Evolutionary conservation across 2,797 vertebrate genomes (phyloP).

Genomic region (Manis crassicaudata): DNA sequence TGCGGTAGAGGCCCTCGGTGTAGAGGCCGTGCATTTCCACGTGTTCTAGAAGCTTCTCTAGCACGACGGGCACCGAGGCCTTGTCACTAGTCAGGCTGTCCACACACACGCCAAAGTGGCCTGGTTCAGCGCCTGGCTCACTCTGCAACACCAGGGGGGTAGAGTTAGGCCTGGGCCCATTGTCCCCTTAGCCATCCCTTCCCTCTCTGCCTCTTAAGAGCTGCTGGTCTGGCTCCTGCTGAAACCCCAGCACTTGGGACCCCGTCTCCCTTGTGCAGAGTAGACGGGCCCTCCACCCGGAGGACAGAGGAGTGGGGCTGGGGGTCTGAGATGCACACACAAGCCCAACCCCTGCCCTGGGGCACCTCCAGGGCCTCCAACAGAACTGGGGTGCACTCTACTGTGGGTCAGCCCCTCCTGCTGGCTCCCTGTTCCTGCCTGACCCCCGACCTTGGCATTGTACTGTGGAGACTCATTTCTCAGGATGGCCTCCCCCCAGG

Average conservation of each 20-base stretch:
- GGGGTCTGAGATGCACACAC: neutral
- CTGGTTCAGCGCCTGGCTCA: slow-evolving; percentile 88
- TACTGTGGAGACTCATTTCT: neutral
- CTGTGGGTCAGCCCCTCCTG: neutral
- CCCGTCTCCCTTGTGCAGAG: neutral
- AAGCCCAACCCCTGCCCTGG: neutral
- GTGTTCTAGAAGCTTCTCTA: slow-evolving; percentile 96
- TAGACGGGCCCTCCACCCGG: too few species aligned
- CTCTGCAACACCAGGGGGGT: slow-evolving; percentile 80
- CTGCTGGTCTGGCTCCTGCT: neutral
- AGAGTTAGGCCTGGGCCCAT: neutral
- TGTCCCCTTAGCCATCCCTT: too few species aligned
- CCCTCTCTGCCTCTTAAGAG: neutral
- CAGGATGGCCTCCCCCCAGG: neutral
- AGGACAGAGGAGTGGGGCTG: neutral
- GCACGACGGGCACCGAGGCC: slow-evolving; percentile 93
- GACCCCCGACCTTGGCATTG: neutral
- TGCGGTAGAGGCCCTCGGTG: slow-evolving; percentile 98
- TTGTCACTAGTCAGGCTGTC: slow-evolving; percentile 91
- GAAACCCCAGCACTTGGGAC: neutral
- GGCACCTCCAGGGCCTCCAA: neutral
- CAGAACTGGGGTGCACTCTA: neutral
- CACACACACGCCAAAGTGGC: slow-evolving; percentile 94
- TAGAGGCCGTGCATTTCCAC: slow-evolving; percentile 99
- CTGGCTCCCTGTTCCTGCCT: neutral